Evolutionary conservation across 2,113 vertebrate genomes (phyloP).

Genomic region (Microcebus tavaratra): DNA sequence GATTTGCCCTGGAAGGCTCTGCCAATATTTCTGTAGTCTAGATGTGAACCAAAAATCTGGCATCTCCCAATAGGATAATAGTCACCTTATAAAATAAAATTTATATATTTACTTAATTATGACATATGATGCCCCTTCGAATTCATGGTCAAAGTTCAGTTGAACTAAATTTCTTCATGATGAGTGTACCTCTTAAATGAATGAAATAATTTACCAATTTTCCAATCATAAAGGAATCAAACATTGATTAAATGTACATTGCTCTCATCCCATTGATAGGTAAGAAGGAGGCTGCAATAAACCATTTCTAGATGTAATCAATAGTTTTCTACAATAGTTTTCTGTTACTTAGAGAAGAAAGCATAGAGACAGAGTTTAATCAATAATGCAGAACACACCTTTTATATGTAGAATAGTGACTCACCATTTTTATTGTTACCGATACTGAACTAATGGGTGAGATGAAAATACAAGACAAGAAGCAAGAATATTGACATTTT

Average conservation of each 20-base stretch:
- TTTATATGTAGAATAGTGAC: neutral
- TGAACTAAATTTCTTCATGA: conserved; percentile 62
- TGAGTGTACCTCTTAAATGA: conserved; percentile 35
- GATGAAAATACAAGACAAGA: neutral
- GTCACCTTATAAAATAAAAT: conserved; percentile 74
- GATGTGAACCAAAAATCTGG: conserved; percentile 66
- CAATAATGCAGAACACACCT: neutral
- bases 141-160: conserved; percentile 39
- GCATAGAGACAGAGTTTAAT: neutral
- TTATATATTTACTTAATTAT: conserved; percentile 75
- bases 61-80: conserved; percentile 64
- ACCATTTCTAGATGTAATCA: conserved; percentile 50
- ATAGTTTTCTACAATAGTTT: conserved; percentile 47
- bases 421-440: neutral
- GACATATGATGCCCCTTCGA: conserved; percentile 43
- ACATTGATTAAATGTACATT: conserved; percentile 61
- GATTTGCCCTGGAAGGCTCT: conserved; percentile 7
- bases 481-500: neutral
- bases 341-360: conserved; percentile 37
- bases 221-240: conserved; percentile 60
- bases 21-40: conserved; percentile 68
- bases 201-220: conserved; percentile 61
- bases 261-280: neutral
- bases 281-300: conserved; percentile 21
- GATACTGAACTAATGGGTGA: neutral